A percentile compares a stretch with the other conserved stretches of the same genome.
Conservation (phyloP, 2,888 invertebrate genomes). For the Neoaliturus tenellus region DNA sequence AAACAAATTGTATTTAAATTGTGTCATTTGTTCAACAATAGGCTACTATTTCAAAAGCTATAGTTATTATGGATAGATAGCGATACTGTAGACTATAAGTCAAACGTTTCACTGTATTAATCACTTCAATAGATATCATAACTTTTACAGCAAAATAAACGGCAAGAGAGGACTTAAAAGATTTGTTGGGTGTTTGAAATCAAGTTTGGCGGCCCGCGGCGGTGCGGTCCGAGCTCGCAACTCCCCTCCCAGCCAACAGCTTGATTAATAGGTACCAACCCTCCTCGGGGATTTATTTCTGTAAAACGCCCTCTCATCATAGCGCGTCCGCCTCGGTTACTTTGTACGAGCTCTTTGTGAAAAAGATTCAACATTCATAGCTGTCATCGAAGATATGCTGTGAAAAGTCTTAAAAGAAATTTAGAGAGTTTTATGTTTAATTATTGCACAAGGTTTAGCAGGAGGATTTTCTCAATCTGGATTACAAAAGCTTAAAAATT, state of each 20-base stretch:
- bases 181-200: not conserved
- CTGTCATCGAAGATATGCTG: not conserved
- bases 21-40: too few relatives aligned
- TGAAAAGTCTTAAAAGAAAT: not conserved
- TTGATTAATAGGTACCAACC: conserved; percentile 26
- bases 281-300: conserved; percentile 16
- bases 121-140: too few relatives aligned
- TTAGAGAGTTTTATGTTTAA: not conserved
- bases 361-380: not conserved
- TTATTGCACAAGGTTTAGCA: too few relatives aligned
- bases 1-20: too few relatives aligned
- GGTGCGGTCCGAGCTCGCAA: not conserved
- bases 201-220: not conserved
- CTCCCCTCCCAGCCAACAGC: not conserved
- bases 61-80: too few relatives aligned
- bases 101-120: too few relatives aligned
- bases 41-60: too few relatives aligned
- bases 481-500: too few relatives aligned
- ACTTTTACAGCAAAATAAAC: not conserved
- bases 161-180: not conserved
- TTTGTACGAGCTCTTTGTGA: conserved; percentile 12
- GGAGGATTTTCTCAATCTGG: too few relatives aligned
- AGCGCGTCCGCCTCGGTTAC: conserved; percentile 2
- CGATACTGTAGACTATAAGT: too few relatives aligned
- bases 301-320: conserved; percentile 28